These are phyloP conservation scores for Hippopotamus amphibius DNA, from an alignment of 2,113 vertebrate genomes.

Conservation along the genomic window DNA sequence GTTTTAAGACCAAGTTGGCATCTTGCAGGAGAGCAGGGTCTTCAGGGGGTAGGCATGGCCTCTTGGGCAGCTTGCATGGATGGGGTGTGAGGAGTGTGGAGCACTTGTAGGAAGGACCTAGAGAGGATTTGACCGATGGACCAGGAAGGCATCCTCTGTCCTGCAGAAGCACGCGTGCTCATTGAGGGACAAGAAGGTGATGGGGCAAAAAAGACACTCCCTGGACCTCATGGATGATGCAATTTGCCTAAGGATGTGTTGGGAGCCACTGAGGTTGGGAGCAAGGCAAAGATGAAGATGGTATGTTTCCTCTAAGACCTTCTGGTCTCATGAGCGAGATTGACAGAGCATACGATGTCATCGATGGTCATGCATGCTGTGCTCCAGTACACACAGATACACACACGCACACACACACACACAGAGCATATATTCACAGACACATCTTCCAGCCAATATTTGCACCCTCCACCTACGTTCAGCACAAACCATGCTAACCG, in stretches of 20 bases:
- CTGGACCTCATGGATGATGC: rapidly evolving
- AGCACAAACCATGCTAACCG: not conserved
- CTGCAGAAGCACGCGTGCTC: rapidly evolving
- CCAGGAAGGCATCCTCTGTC: not conserved
- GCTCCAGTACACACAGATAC: not conserved
- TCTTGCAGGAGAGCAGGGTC: not conserved
- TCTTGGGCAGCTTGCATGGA: rapidly evolving
- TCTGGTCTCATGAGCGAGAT: rapidly evolving
- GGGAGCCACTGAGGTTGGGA: not conserved
- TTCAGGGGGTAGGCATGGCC: rapidly evolving
- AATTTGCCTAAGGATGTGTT: not conserved
- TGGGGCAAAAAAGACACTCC: not conserved
- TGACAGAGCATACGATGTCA: rapidly evolving
- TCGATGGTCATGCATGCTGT: rapidly evolving
- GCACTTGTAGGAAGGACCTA: rapidly evolving
- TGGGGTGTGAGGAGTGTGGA: rapidly evolving
- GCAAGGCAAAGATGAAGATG: not conserved
- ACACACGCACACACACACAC: not conserved
- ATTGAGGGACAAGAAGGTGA: not conserved
- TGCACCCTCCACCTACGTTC: not conserved
- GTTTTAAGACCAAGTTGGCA: too few species aligned
- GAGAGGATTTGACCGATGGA: not conserved
- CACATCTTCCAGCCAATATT: not conserved
- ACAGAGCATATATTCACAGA: too few species aligned
- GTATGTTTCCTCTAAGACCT: rapidly evolving